These are phyloP conservation scores for Phorcus lineatus DNA, from an alignment of 2,888 invertebrate genomes.

Conservation along the genomic window DNA sequence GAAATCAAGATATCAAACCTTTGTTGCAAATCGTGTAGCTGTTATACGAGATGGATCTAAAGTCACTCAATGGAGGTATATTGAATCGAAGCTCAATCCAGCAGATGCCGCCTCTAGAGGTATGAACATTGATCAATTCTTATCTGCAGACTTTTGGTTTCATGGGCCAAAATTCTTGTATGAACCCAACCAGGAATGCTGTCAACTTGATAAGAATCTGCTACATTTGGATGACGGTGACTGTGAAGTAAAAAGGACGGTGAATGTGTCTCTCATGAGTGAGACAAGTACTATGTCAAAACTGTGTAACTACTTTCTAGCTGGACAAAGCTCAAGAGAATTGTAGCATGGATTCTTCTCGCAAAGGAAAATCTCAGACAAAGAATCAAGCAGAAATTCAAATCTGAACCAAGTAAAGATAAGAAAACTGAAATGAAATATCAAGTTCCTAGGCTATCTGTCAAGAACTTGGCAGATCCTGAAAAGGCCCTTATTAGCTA, in stretches of 20 bases:
- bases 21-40: constrained; percentile 21
- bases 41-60: constrained; percentile 13
- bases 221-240: background rate
- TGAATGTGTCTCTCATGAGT: background rate
- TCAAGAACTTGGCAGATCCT: background rate
- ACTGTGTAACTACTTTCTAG: too few species aligned
- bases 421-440: background rate
- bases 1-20: constrained; percentile 18
- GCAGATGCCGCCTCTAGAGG: background rate
- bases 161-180: background rate
- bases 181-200: background rate
- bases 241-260: background rate
- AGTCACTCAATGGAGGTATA: background rate
- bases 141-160: background rate
- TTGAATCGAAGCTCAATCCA: background rate
- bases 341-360: background rate
- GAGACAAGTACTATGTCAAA: too few species aligned
- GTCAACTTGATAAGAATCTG: too few species aligned
- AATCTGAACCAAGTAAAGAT: background rate
- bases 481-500: background rate
- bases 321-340: background rate
- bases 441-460: background rate
- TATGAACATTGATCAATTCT: background rate
- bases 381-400: background rate
- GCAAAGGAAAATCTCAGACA: background rate